Evolutionary conservation across 2,888 invertebrate species (phyloP).

Genomic region (Gortyna flavago): DNA sequence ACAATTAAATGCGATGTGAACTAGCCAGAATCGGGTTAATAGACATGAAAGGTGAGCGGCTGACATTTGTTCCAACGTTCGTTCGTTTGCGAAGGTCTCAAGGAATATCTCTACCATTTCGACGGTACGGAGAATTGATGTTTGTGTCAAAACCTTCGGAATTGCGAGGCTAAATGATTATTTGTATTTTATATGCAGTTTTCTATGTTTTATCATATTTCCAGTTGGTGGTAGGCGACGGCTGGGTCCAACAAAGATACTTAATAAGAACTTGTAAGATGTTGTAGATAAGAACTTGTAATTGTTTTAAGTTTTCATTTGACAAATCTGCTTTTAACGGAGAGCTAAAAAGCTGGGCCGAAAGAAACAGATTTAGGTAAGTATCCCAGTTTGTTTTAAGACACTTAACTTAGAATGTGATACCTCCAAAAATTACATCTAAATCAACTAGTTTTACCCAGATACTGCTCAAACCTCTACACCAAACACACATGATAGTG

Average conservation of each 20-base stretch:
- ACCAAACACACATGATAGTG: not conserved
- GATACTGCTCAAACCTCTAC: not conserved
- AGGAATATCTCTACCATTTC: slow-evolving; percentile 52
- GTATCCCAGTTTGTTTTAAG: not conserved
- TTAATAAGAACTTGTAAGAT: too few relatives aligned
- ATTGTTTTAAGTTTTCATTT: too few relatives aligned
- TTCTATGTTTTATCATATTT: slow-evolving; percentile 9
- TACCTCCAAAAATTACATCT: not conserved
- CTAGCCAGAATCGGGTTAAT: slow-evolving; percentile 62
- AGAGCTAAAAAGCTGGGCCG: not conserved
- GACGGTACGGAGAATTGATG: slow-evolving; percentile 28
- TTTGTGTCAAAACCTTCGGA: slow-evolving; percentile 33
- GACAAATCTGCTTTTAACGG: not conserved
- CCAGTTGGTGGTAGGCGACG: not conserved
- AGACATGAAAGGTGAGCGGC: slow-evolving; percentile 62
- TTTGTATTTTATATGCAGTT: slow-evolving; percentile 9
- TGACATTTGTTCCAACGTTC: slow-evolving; percentile 60
- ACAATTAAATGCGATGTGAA: slow-evolving; percentile 56
- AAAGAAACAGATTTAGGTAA: not conserved
- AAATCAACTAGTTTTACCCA: not conserved
- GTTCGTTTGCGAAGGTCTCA: slow-evolving; percentile 50
- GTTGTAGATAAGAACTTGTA: too few relatives aligned
- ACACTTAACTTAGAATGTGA: not conserved
- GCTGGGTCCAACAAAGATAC: not conserved
- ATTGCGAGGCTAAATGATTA: slow-evolving; percentile 12